phyloP scores from a whole-genome alignment of 1,140 invertebrate genomes.

The Zaprionus gabonicus region DNA sequence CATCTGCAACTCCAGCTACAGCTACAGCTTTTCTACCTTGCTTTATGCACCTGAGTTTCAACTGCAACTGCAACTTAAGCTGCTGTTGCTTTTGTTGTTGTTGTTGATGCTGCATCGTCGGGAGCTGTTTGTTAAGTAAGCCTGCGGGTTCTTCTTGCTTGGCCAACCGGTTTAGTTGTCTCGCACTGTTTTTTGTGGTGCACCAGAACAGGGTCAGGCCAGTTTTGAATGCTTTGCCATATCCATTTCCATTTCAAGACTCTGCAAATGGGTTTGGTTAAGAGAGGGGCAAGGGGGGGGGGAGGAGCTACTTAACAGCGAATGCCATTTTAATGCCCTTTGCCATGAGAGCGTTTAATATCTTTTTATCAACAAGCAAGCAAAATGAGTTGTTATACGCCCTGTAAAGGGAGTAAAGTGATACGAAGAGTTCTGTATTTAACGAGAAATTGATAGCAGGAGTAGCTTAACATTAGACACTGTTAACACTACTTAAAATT shows the following conservation, averaged over 20 bases:
- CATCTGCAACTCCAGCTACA: conserved; percentile 27
- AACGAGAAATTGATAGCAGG: neutral
- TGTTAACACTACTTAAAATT: neutral
- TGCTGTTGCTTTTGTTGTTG: neutral
- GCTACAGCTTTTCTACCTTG: conserved; percentile 35
- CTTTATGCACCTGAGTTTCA: conserved; percentile 36
- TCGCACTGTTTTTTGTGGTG: conserved; percentile 46
- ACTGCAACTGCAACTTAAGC: conserved; percentile 32
- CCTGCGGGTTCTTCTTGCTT: conserved; percentile 12
- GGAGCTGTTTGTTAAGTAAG: conserved; percentile 24
- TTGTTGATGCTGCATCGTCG: conserved; percentile 30
- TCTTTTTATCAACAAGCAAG: conserved; percentile 9
- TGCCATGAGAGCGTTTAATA: conserved; percentile 16
- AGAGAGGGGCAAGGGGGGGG: neutral
- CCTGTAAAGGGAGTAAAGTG: neutral
- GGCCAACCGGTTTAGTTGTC: conserved; percentile 45
- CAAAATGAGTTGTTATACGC: neutral
- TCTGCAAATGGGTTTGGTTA: conserved; percentile 16
- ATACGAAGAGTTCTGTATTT: neutral
- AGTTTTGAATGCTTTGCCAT: conserved; percentile 51
- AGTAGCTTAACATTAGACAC: neutral
- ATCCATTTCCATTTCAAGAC: conserved; percentile 49
- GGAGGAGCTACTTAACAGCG: conserved; percentile 31
- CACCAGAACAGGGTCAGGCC: conserved; percentile 76
- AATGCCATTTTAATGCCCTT: conserved; percentile 40